Evolutionary conservation across 2,797 vertebrate species (phyloP).

Genomic region (Pseudochromis fuscus): DNA sequence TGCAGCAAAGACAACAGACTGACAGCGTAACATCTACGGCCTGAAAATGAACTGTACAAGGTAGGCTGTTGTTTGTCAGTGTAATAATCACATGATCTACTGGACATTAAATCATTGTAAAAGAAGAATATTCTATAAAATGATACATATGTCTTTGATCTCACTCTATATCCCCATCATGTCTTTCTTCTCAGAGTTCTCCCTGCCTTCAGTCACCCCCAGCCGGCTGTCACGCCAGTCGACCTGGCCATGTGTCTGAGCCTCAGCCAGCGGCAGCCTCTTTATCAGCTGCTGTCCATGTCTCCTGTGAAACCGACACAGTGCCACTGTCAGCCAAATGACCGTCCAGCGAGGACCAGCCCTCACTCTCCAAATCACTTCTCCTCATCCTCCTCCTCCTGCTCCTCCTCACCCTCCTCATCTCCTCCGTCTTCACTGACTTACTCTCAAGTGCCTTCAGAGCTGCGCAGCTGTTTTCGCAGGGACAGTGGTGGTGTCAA

Average conservation of each 20-base stretch:
- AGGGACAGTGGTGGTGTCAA: slow-evolving; percentile 34
- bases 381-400: neutral
- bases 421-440: neutral
- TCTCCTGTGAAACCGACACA: slow-evolving; percentile 48
- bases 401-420: neutral
- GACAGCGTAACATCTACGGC: neutral
- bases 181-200: slow-evolving; percentile 66
- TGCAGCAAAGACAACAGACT: slow-evolving; percentile 7
- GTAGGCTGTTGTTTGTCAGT: slow-evolving; percentile 45
- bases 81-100: neutral
- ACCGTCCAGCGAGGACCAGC: neutral
- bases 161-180: neutral
- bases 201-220: slow-evolving; percentile 44
- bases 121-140: no score
- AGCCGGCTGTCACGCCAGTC: slow-evolving; percentile 41
- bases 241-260: slow-evolving; percentile 69
- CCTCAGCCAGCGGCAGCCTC: slow-evolving; percentile 52
- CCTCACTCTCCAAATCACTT: neutral
- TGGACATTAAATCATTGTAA: no score
- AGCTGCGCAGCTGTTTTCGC: slow-evolving; percentile 63
- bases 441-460: neutral
- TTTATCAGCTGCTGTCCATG: slow-evolving; percentile 58
- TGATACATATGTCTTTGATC: neutral
- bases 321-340: slow-evolving; percentile 47
- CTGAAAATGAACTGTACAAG: slow-evolving; percentile 67